Percentiles rank a stretch among this genome's conserved stretches.
Conservation (phyloP, 2,888 invertebrate species). For the Hipparchia semele region DNA sequence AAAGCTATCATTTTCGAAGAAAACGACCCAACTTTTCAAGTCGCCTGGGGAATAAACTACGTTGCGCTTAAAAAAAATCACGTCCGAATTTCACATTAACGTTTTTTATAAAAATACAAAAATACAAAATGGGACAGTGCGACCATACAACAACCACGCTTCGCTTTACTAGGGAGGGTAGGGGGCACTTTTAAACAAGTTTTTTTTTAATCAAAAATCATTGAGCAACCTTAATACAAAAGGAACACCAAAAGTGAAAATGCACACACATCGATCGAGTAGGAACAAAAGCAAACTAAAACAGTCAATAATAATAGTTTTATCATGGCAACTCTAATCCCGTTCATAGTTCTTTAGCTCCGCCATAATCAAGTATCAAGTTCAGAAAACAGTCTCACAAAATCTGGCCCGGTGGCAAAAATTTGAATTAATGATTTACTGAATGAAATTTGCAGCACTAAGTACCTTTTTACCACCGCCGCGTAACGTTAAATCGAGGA, state of each 20-base stretch:
- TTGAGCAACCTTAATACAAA: conserved; percentile 77
- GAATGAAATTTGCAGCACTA: no score
- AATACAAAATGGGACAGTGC: conserved; percentile 83
- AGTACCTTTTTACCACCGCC: no score
- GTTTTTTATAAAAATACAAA: conserved; percentile 83
- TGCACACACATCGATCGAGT: conserved; percentile 53
- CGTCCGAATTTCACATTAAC: conserved; percentile 77
- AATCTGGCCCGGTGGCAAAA: no score
- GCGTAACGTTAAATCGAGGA: no score
- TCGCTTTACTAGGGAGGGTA: conserved; percentile 67
- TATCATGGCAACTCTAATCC: neutral
- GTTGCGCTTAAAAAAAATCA: conserved; percentile 77
- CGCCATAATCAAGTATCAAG: neutral
- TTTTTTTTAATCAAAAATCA: conserved; percentile 56
- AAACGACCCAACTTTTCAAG: conserved; percentile 7
- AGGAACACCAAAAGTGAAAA: conserved; percentile 59
- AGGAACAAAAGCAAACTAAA: conserved; percentile 38
- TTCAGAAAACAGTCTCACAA: neutral
- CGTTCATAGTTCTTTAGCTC: neutral
- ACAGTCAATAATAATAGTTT: conserved; percentile 6
- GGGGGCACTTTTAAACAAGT: conserved; percentile 68
- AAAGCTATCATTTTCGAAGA: conserved; percentile 12
- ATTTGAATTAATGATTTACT: no score
- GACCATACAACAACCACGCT: conserved; percentile 70
- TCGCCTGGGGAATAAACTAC: conserved; percentile 51